Evolutionary conservation across 2,888 invertebrate genomes (phyloP), one percentile per base, ranked within the genome.

Genomic region (Beris chalybata): DNA sequence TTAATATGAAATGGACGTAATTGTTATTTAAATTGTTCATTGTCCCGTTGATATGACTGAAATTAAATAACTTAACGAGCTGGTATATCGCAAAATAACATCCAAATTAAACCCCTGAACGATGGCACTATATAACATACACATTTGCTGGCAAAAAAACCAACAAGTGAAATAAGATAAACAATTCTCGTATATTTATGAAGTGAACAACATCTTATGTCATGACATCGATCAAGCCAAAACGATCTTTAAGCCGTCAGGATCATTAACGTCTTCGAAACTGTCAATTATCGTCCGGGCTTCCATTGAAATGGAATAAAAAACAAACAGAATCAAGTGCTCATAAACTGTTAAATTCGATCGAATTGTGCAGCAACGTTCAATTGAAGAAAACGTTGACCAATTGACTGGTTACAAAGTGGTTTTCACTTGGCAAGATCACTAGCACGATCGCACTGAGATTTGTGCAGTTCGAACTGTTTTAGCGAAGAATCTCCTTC

Each of bases 251-350:
- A 52, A 61, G 61, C 61, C 50, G 50, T 61, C 61, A 61, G 30
- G 38, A 61, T 61, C 61, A 61, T 61, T 61, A 61, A 61, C 61
- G 61, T 61, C 61, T n/a, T 15, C 31, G 48, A 61, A 61, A 50
- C 61, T 61, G 61, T 61, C 61, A 61, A 61, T 61, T 61, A 61
- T 38, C 50, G 43, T 47, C 61, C 15, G 15, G 38, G 30, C 50
- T 52, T 11, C 61, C 22, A 61, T 61, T 61, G 61, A 61, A 61
- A 61, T 50, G 52, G 38, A 3, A 61, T 52, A 50, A 59, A 48
- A 50, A 59, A 48, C 32, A 50, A 61, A 61, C 29, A 59, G 61
- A 22, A 22, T 61, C 61, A 50, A 61, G 61, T 52, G 47, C 52
- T 43, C 61, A 61, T 61, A 61, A 50, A 61, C 50, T 61, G 43